Evolutionary conservation across 2,888 invertebrate species (phyloP), one percentile per base, ranked within the genome.

Genomic region (Ramazzottius varieornatus): DNA sequence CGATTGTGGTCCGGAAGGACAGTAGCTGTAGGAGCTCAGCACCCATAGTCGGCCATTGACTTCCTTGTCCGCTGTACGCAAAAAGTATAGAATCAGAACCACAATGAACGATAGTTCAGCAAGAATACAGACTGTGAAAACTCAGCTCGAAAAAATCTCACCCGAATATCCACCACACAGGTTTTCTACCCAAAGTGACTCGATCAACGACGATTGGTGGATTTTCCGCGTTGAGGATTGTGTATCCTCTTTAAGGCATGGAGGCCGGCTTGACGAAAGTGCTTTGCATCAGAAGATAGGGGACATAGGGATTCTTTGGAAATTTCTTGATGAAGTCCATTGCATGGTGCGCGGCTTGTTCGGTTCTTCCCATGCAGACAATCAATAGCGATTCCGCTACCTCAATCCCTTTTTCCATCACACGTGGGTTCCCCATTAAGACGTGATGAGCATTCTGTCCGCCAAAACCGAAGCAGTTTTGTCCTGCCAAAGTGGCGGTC

Each of bases 401-500:
- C n/a, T n/a, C n/a, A 79, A 81, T 54, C 16, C 16, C 29, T 4
- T 54, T 24, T 8, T 29, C 16, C 16, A 8, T 8, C 13, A 29
- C 29, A 24, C 84, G 84, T 0, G 84, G 82, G 75, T 86, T 84
- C 2, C 88, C 86, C 73, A 85, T 83, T 20, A 93, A 80, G 70
- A 93, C 81, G 0, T 89, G 78, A 77, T 93, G 92, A n/a, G 88
- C 90, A 77, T 92, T 92, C 63, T 91, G 89, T 66, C 98, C 98
- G 68, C 96, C 96, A 78, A 96, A 96, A 24, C 96, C 96, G 77
- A 98, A 98, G 8, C 93, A 93, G 79, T 96, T 98, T 33, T 98
- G 78, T 32, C 86, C 93, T 65, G 88, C 84, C 67, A 88, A 81
- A n/a, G 93, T 93, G 64, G 93, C 93, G 66, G 85, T 83, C 86